Conservation (phyloP, 2,888 invertebrate species). For the Eretmocerus hayati region DNA sequence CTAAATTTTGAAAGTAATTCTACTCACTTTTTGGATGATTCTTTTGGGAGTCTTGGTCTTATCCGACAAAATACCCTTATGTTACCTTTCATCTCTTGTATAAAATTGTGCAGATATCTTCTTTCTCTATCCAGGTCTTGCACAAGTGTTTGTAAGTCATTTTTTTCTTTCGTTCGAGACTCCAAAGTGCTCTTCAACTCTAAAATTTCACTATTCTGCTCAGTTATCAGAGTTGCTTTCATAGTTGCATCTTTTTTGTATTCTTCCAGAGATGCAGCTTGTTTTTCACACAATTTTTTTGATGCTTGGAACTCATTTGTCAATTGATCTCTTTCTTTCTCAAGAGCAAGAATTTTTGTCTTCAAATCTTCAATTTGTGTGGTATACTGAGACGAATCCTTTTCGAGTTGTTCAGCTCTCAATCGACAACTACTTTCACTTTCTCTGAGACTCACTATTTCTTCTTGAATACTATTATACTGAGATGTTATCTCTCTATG, state of each 20-base stretch:
- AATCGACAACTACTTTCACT: conserved; percentile 24
- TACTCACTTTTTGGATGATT: conserved; percentile 49
- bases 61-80: conserved; percentile 76
- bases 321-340: conserved; percentile 41
- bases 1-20: neutral
- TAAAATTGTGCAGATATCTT: conserved; percentile 60
- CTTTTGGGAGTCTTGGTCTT: conserved; percentile 60
- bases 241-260: conserved; percentile 51
- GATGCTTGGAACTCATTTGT: conserved; percentile 41
- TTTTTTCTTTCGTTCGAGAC: conserved; percentile 36
- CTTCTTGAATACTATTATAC: conserved; percentile 25
- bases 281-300: conserved; percentile 45
- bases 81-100: conserved; percentile 73
- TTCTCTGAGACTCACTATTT: conserved; percentile 26
- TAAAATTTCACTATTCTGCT: conserved; percentile 26
- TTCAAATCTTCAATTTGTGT: conserved; percentile 56
- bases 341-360: conserved; percentile 49
- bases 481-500: conserved; percentile 53
- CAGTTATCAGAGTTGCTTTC: conserved; percentile 33
- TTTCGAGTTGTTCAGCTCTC: conserved; percentile 31
- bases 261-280: conserved; percentile 35
- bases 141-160: conserved; percentile 50
- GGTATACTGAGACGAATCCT: conserved; percentile 47
- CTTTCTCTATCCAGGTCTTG: conserved; percentile 52
- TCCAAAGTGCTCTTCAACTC: conserved; percentile 36